Evolutionary conservation across 2,113 vertebrate genomes (phyloP).

Genomic region (Polypterus senegalus): DNA sequence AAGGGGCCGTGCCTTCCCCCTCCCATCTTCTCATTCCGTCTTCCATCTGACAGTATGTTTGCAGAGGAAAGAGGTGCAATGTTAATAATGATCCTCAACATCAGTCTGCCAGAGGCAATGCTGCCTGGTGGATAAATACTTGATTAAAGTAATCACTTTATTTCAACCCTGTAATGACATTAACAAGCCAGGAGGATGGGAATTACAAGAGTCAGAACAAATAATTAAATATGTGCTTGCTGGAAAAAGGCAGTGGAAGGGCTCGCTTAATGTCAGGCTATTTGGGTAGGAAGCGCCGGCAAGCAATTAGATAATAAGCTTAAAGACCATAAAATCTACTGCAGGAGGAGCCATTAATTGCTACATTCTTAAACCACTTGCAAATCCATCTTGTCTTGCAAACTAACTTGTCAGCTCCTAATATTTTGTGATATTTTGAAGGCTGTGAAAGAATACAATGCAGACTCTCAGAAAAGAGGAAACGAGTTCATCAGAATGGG

Average conservation of each 20-base stretch:
- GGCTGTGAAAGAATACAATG: no score
- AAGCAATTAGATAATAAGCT: conserved; percentile 85
- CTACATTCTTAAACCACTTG: conserved; percentile 36
- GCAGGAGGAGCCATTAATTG: conserved; percentile 47
- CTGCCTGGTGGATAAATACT: conserved; percentile 62
- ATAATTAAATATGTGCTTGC: conserved; percentile 77
- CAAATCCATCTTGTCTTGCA: conserved; percentile 39
- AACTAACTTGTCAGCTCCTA: conserved; percentile 10
- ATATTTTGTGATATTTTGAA: no score
- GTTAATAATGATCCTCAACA: conserved; percentile 19
- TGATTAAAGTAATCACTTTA: conserved; percentile 74
- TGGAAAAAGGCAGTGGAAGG: conserved; percentile 41
- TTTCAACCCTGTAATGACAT: conserved; percentile 74
- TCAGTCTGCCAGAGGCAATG: conserved; percentile 41
- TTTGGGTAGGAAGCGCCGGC: conserved; percentile 56
- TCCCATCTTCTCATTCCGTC: conserved; percentile 39
- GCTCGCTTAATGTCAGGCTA: conserved; percentile 52
- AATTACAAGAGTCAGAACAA: conserved; percentile 72
- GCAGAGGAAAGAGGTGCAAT: conserved; percentile 9
- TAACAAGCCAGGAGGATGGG: conserved; percentile 77
- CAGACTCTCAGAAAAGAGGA: no score
- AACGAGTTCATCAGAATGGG: no score
- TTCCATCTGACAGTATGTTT: conserved; percentile 12
- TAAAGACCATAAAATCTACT: conserved; percentile 76
- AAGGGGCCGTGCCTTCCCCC: conserved; percentile 45